These are phyloP conservation scores for Lampris incognitus DNA, from an alignment of 2,113 vertebrate genomes.

Conservation along the genomic window DNA sequence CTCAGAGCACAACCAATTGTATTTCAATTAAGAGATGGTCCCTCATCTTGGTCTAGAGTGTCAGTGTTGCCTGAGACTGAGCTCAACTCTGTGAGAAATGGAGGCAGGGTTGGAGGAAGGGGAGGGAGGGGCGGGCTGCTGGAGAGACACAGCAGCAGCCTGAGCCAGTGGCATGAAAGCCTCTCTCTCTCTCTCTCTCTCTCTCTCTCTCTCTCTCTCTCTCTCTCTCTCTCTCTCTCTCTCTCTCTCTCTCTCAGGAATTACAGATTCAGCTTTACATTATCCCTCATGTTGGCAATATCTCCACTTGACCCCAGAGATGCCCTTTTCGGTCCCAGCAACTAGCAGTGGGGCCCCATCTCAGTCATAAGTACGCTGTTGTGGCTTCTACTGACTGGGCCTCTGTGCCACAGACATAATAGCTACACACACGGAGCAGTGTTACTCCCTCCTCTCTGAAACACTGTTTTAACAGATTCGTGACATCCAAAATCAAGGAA, in stretches of 20 bases:
- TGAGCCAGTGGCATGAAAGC: slow-evolving; percentile 42
- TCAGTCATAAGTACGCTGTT: neutral
- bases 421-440: neutral
- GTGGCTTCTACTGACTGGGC: neutral
- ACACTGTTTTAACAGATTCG: neutral
- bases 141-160: slow-evolving; percentile 34
- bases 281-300: slow-evolving; percentile 30
- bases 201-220: too few relatives aligned
- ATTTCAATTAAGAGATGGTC: slow-evolving; percentile 85
- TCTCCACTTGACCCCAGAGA: slow-evolving; percentile 36
- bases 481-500: neutral
- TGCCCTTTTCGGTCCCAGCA: slow-evolving; percentile 33
- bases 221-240: too few relatives aligned
- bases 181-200: slow-evolving; percentile 15
- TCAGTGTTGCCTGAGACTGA: slow-evolving; percentile 75
- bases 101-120: slow-evolving; percentile 22
- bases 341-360: slow-evolving; percentile 16
- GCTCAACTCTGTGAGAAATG: slow-evolving; percentile 66
- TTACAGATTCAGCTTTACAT: slow-evolving; percentile 8
- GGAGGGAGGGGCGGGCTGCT: slow-evolving; percentile 18
- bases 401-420: neutral
- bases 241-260: slow-evolving; percentile 2
- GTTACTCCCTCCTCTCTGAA: neutral
- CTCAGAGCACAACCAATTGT: slow-evolving; percentile 69
- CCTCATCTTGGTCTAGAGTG: slow-evolving; percentile 77